Base-by-base conservation (phyloP, 2,113 vertebrate genomes). In the Gadus macrocephalus region DNA sequence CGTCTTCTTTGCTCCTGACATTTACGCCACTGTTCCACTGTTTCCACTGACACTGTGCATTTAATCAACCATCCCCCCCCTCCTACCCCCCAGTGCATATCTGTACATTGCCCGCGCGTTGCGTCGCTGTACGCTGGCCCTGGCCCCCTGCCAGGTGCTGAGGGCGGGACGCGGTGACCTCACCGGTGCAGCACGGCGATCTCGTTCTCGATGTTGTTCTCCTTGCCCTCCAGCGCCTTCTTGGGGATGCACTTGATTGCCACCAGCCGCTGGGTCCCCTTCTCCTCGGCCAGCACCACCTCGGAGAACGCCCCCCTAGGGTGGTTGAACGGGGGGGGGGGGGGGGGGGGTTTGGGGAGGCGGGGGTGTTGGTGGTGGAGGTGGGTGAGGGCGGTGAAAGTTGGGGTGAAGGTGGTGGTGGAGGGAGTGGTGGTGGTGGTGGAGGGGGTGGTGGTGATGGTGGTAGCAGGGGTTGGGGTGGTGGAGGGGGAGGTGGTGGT, bases 201-300 rank as follows among this genome's bases (percentile, higher is more conserved):
- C 89, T 96, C 95, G 0, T 96, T 96, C 86, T 96, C 94, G 9
- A 95, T 93, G 91, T 92, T 93, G 82, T 89, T 93, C 81, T 95
- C 95, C 78, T 96, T 96, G 69, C 94, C 93, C 76, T 94, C 92
- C 83, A 96, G 85, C 0, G 94, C 94, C 81, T 95, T 93, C 91
- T 95, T 96, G 70, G 94, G 85, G 0, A 96, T 96, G 87, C 95
- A 96, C 77, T 96, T 96, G 87, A 96, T 92, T 77, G 95, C 95
- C 71, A 96, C 94, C 14, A 95, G 88, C 78, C 93, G 94, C 84
- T 76, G 91, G 0, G 93, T 95, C 16, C 75, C 86, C 81, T 91
- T 95, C 81, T 95, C 94, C 78, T 96, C 95, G 0, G 94, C 95
- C 75, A 96, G 90, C 72, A 96, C 93, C 55, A 95, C 95, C 83